Percentiles rank a stretch among this genome's conserved stretches.
Evolutionary conservation across 2,888 invertebrate genomes (phyloP).

Genomic region (Parnassius orleans): DNA sequence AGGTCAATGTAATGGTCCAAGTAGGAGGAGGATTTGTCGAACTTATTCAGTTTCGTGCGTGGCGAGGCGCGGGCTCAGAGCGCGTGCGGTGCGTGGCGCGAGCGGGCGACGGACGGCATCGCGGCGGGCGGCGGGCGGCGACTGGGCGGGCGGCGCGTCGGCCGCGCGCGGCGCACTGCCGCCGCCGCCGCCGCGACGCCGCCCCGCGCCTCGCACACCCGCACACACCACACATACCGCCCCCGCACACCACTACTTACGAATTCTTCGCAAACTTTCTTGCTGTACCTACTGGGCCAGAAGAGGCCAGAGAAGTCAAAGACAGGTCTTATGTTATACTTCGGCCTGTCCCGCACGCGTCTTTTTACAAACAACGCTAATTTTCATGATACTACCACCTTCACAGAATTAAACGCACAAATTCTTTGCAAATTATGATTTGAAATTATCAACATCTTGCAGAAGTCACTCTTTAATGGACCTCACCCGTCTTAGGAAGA

Average conservation of each 20-base stretch:
- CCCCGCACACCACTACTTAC: not conserved
- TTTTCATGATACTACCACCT: too few species aligned
- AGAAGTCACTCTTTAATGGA: too few species aligned
- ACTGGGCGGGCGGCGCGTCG: conserved; percentile 72
- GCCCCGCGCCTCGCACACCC: conserved; percentile 38
- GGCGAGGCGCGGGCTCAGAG: conserved; percentile 42
- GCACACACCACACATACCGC: not conserved
- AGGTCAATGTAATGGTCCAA: conserved; percentile 79
- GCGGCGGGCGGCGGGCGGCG: conserved; percentile 44
- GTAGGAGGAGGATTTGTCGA: conserved; percentile 79
- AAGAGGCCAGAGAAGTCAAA: too few species aligned
- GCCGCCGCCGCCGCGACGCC: conserved; percentile 61
- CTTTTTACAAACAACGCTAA: too few species aligned
- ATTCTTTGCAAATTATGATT: too few species aligned
- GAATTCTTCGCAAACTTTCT: conserved; percentile 8
- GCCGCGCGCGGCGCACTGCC: conserved; percentile 82
- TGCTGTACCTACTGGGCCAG: not conserved
- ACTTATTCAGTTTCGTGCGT: conserved; percentile 77
- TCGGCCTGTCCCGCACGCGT: too few species aligned
- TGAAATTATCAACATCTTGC: too few species aligned
- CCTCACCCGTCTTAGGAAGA: too few species aligned
- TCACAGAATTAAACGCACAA: too few species aligned
- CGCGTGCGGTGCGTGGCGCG: conserved; percentile 49
- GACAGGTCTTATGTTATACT: too few species aligned
- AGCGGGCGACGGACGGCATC: conserved; percentile 42